Base-by-base conservation (phyloP, 2,113 vertebrate genomes). In the Mormoops blainvillei region DNA sequence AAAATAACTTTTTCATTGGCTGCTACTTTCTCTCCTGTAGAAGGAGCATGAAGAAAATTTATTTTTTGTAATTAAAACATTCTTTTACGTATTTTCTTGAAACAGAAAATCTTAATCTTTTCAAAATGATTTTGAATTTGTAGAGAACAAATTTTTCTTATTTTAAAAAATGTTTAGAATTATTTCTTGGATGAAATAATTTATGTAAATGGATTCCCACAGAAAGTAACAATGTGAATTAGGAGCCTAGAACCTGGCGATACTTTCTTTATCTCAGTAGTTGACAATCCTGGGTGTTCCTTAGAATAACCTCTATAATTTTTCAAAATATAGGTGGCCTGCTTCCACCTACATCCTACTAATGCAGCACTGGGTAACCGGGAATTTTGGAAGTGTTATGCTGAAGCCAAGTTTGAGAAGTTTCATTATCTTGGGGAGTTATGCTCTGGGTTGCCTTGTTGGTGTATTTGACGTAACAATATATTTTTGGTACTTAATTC, bases 51-150 rank as follows among this genome's bases (percentile, higher is more conserved):
- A 76, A 76, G 58, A 87, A 92, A 86, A 50, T 88, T 91, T 67
- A 77, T 45, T 77, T 93, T 92, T 91, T 91, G 26, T 93, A 36
- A 91, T 97, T 77, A 93, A 61, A 70, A 83, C 43, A 63, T 93
- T 93, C 82, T 84, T 73, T 86, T 70, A 86, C 56, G 33, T 76
- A 67, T 80, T 84, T 80, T 93, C 33, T 92, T 87, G 36, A 89
- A 91, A 73, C 43, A 52, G 45, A 95, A 81, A 89, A 89, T 87
- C 50, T 93, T 83, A 73, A 43, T 78, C 68, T 71, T 91, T 86
- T 70, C 45, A 78, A 90, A 93, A 50, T 52, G 13, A 45, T 80
- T 97, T 87, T 58, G 68, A 28, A 61, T 70, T 93, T 86, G 13
- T 91, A 82, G 36, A 81, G 78, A 77, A 33, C 61, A 74, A 88